phyloP scores from a whole-genome alignment of 2,113 vertebrate genomes.

The Buteo buteo region DNA sequence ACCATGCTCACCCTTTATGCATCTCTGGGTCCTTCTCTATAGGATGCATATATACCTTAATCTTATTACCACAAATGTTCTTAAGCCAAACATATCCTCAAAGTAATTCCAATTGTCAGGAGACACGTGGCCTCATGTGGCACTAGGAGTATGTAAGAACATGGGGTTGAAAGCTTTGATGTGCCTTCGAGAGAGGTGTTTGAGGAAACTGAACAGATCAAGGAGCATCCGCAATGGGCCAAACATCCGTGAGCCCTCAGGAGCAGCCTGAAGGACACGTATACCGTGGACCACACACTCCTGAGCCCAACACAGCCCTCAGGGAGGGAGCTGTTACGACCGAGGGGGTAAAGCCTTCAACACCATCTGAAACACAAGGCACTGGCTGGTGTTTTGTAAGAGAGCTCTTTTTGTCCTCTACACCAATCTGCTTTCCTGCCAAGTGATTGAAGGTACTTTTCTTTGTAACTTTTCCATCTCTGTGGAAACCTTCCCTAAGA shows the following conservation, averaged over 20 bases:
- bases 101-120: neutral
- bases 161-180: neutral
- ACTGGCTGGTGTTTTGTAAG: neutral
- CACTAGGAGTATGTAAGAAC: neutral
- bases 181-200: neutral
- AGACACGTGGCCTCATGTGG: accelerated
- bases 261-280: neutral
- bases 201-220: neutral
- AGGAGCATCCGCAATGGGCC: neutral
- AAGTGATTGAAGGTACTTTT: neutral
- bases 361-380: neutral
- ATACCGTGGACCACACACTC: neutral
- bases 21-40: neutral
- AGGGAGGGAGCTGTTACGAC: neutral
- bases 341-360: neutral
- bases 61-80: neutral
- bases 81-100: neutral
- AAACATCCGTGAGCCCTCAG: neutral
- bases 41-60: neutral
- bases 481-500: neutral
- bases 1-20: neutral
- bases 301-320: neutral
- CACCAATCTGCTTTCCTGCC: neutral
- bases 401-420: neutral
- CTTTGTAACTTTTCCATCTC: neutral